Percentiles rank a stretch among this genome's conserved stretches.
phyloP scores from a whole-genome alignment of 2,797 vertebrate species.

The Paratrypauchen microcephalus region DNA sequence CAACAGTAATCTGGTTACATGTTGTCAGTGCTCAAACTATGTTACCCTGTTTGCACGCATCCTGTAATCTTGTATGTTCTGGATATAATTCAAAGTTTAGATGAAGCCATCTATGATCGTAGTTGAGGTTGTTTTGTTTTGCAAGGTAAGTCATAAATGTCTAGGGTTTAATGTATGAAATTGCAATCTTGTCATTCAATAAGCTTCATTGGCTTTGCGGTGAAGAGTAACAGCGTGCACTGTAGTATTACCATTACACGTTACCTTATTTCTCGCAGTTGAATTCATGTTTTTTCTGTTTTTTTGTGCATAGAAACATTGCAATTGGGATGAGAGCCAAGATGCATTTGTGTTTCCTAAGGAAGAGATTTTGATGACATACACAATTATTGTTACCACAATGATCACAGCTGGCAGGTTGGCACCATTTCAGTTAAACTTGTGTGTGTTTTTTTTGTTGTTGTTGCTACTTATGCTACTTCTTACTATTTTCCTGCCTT shows the following conservation, averaged over 20 bases:
- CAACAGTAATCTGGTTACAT: slow-evolving; percentile 2
- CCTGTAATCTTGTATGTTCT: background rate
- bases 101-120: background rate
- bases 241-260: background rate
- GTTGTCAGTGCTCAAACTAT: background rate
- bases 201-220: background rate
- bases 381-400: slow-evolving; percentile 84
- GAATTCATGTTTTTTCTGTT: background rate
- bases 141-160: background rate
- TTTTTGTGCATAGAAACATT: slow-evolving; percentile 73
- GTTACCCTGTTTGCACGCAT: background rate
- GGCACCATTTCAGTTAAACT: background rate
- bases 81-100: too few species aligned
- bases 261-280: background rate
- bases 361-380: slow-evolving; percentile 73
- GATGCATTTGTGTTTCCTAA: slow-evolving; percentile 74
- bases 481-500: slow-evolving; percentile 1
- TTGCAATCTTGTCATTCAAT: background rate
- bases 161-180: background rate
- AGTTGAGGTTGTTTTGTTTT: background rate
- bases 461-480: too few species aligned
- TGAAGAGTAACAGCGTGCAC: background rate
- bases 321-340: slow-evolving; percentile 81
- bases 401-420: slow-evolving; percentile 91
- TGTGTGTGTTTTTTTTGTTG: too few species aligned